Conservation (phyloP, 2,797 vertebrate genomes). For the Rachycentron canadum region DNA sequence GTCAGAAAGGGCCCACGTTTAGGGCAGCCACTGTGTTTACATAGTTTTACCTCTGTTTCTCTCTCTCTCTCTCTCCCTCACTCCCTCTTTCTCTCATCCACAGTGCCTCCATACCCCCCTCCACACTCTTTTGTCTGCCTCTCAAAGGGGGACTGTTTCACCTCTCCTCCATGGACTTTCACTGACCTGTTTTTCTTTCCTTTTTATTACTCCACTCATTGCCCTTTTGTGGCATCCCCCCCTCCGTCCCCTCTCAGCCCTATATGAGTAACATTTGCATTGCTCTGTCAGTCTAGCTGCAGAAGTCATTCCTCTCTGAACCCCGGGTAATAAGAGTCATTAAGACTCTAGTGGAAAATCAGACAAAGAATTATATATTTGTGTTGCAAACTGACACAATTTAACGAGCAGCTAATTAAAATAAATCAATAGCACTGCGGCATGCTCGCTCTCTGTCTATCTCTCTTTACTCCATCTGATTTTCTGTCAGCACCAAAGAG, state of each 20-base stretch:
- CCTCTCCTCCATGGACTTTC: conserved; percentile 82
- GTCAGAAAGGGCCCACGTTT: conserved; percentile 80
- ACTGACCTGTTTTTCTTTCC: conserved; percentile 83
- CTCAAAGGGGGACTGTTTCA: conserved; percentile 81
- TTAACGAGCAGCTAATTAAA: conserved; percentile 90
- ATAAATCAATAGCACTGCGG: conserved; percentile 89
- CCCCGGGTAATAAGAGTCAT: conserved; percentile 78
- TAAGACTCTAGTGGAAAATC: conserved; percentile 82
- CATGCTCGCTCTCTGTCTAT: conserved; percentile 71
- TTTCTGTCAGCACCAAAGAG: conserved; percentile 68
- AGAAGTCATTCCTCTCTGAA: conserved; percentile 74
- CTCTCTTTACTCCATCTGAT: conserved; percentile 57
- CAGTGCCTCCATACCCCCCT: conserved; percentile 55
- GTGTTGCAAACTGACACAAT: conserved; percentile 86
- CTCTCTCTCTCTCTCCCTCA: conserved; percentile 58
- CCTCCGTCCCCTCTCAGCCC: conserved; percentile 34
- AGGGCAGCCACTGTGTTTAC: conserved; percentile 87
- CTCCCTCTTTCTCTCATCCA: conserved; percentile 60
- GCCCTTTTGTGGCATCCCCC: conserved; percentile 77
- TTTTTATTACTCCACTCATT: conserved; percentile 81
- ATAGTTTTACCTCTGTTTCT: conserved; percentile 83
- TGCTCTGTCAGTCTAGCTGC: conserved; percentile 67
- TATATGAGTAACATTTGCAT: conserved; percentile 78
- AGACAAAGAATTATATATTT: conserved; percentile 88
- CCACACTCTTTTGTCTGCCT: conserved; percentile 75